phyloP scores from a whole-genome alignment of 1,140 invertebrate genomes.

The Acarapis woodi region DNA sequence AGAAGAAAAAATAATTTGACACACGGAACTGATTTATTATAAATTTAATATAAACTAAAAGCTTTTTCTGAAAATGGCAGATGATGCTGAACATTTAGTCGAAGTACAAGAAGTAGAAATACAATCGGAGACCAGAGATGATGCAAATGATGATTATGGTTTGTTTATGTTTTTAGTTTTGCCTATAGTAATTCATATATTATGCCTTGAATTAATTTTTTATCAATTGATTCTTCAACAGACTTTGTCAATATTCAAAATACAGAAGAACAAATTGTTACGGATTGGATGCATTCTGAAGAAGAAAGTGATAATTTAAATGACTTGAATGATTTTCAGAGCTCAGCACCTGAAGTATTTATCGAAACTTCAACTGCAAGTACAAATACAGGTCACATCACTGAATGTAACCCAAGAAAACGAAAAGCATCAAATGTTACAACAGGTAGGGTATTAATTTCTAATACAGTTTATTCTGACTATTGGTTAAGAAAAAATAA shows the following conservation, averaged over 20 bases:
- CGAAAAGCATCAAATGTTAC: no score
- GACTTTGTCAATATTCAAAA: not conserved
- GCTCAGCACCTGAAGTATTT: conserved; percentile 38
- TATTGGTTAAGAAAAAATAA: no score
- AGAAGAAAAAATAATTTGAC: no score
- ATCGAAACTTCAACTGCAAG: conserved; percentile 38
- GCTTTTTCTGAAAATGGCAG: not conserved
- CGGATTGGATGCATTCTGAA: conserved; percentile 6
- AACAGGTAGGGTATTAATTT: no score
- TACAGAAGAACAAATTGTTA: conserved; percentile 6
- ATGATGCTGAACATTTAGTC: conserved; percentile 5
- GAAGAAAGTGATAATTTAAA: conserved; percentile 2
- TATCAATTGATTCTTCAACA: not conserved
- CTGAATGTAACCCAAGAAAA: no score
- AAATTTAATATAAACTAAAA: not conserved
- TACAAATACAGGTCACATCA: no score
- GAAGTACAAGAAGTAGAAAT: conserved; percentile 7
- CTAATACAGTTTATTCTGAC: no score
- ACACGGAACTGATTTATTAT: no score
- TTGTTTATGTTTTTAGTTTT: not conserved
- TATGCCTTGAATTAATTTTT: not conserved
- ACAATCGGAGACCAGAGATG: conserved; percentile 1
- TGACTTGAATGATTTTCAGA: conserved; percentile 16
- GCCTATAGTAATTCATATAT: no score
- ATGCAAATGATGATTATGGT: not conserved